A percentile compares a stretch with the other conserved stretches of the same genome.
Conservation (phyloP, 1,140 invertebrate genomes). For the Lordiphosa collinella region DNA sequence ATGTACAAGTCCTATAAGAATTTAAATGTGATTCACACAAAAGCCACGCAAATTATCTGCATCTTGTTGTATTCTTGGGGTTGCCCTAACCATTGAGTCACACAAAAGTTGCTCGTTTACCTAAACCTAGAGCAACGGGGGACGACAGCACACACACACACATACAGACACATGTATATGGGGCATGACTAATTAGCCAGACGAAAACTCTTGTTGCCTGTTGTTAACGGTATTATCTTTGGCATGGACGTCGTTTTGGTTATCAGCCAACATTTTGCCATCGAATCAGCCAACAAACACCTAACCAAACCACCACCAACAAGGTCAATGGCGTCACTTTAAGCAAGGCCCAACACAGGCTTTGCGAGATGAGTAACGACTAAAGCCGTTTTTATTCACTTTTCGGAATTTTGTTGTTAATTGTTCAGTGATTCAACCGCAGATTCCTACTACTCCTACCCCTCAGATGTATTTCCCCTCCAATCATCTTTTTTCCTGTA, state of each 20-base stretch:
- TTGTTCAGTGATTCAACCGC: constrained; percentile 53
- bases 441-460: neutral
- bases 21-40: too few species aligned
- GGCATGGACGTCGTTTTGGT: constrained; percentile 17
- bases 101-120: too few species aligned
- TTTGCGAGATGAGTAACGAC: constrained; percentile 23
- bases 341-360: neutral
- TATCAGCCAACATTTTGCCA: constrained; percentile 32
- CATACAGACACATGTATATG: neutral
- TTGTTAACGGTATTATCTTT: constrained; percentile 54
- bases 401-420: constrained; percentile 49
- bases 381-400: neutral
- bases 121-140: too few species aligned
- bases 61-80: too few species aligned
- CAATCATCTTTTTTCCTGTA: constrained; percentile 6
- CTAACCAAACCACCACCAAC: constrained; percentile 13
- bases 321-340: constrained; percentile 37
- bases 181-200: constrained; percentile 33
- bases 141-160: too few species aligned
- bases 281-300: constrained; percentile 13
- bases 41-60: too few species aligned
- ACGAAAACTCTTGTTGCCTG: constrained; percentile 16
- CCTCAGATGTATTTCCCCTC: too few species aligned
- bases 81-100: too few species aligned
- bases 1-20: too few species aligned